Percentiles rank a stretch among this genome's conserved stretches.
Conservation (phyloP, 2,888 invertebrate species). For the Dilophus febrilis region DNA sequence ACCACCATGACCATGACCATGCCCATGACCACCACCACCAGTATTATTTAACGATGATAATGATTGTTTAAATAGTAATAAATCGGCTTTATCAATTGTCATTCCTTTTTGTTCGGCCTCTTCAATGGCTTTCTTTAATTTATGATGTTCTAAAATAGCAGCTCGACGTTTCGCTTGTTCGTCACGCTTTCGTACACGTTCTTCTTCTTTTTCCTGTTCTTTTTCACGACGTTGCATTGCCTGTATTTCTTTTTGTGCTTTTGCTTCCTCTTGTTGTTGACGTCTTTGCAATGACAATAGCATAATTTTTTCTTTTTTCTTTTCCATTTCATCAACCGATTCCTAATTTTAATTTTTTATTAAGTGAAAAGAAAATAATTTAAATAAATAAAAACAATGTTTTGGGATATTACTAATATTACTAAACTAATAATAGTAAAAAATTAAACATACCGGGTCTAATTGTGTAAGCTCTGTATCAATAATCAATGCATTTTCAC, state of each 20-base stretch:
- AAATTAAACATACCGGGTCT: constrained; percentile 41
- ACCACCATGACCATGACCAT: background rate
- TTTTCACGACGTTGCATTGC: constrained; percentile 55
- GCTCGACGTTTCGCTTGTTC: constrained; percentile 79
- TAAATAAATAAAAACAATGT: background rate
- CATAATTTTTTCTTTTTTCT: constrained; percentile 82
- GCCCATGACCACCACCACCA: background rate
- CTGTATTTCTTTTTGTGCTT: constrained; percentile 69
- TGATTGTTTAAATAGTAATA: constrained; percentile 38
- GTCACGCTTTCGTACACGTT: constrained; percentile 52
- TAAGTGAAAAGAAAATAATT: background rate
- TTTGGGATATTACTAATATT: background rate
- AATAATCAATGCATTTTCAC: constrained; percentile 41
- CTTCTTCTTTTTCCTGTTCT: constrained; percentile 58
- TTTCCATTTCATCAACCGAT: constrained; percentile 78
- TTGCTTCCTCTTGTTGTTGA: constrained; percentile 77
- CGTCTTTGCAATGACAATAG: constrained; percentile 74
- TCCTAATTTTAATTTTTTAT: constrained; percentile 34
- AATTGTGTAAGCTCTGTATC: constrained; percentile 46
- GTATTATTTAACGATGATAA: background rate
- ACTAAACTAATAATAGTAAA: too few species aligned
- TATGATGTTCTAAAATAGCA: constrained; percentile 80
- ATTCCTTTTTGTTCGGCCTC: constrained; percentile 82
- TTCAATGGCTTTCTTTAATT: constrained; percentile 82
- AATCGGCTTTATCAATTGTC: constrained; percentile 51